Percentiles rank a stretch among this genome's conserved stretches.
Evolutionary conservation across 2,888 invertebrate genomes (phyloP).

Genomic region (Polymixis flavicincta): DNA sequence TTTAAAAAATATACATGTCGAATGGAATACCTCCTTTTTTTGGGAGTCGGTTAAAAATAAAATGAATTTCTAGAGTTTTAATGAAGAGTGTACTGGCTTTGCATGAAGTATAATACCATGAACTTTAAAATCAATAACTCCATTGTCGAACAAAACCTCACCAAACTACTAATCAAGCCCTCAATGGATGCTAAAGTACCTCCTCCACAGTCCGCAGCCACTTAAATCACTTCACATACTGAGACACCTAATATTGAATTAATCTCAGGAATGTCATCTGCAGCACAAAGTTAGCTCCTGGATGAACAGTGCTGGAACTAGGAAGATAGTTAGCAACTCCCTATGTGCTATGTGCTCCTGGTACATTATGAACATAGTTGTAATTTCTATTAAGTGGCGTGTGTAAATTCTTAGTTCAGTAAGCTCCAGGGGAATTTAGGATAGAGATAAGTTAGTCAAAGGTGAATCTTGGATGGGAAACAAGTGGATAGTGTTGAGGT

Average conservation of each 20-base stretch:
- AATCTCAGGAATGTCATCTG: slow-evolving; percentile 29
- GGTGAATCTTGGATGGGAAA: background rate
- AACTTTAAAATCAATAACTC: background rate
- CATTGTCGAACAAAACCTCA: background rate
- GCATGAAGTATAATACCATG: background rate
- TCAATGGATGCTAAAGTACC: slow-evolving; percentile 1
- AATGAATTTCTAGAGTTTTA: too few species aligned
- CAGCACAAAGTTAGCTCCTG: slow-evolving; percentile 36
- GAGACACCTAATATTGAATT: slow-evolving; percentile 46
- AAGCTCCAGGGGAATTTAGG: background rate
- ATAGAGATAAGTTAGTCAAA: background rate
- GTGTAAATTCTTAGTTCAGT: slow-evolving; percentile 12
- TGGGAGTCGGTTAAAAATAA: too few species aligned
- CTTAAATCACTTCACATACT: slow-evolving; percentile 23
- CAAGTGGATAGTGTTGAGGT: background rate
- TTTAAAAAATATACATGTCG: too few species aligned
- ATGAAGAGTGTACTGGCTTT: background rate
- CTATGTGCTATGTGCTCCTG: slow-evolving; percentile 14
- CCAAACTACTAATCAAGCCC: background rate
- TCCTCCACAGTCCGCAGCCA: background rate
- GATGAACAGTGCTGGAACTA: slow-evolving; percentile 8
- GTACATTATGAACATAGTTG: slow-evolving; percentile 2
- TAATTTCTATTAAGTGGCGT: background rate
- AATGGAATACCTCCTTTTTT: too few species aligned
- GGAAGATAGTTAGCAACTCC: slow-evolving; percentile 22